Percentiles rank a stretch among this genome's conserved stretches.
phyloP scores from a whole-genome alignment of 2,113 vertebrate genomes.

The Crotophaga sulcirostris region DNA sequence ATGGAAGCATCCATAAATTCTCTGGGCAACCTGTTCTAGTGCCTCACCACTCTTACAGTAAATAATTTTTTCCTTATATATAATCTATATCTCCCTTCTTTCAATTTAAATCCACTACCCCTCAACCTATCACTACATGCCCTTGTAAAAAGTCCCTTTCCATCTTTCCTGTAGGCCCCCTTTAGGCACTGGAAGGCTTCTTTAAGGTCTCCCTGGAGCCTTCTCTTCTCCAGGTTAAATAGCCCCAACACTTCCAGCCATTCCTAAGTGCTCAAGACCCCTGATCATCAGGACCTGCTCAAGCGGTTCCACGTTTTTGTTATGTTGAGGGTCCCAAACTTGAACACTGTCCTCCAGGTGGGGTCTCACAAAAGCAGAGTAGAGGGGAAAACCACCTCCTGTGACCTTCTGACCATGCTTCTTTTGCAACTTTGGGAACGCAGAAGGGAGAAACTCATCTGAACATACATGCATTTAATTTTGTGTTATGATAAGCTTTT shows the following conservation, averaged over 20 bases:
- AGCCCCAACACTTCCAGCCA: not conserved
- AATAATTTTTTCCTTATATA: not conserved
- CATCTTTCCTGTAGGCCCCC: too few species aligned
- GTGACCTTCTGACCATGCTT: rapidly evolving
- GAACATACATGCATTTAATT: not conserved
- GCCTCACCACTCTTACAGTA: not conserved
- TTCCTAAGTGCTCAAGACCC: rapidly evolving
- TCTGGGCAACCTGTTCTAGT: not conserved
- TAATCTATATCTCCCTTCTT: not conserved
- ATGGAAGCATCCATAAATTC: rapidly evolving
- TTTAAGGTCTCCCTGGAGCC: rapidly evolving
- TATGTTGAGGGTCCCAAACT: rapidly evolving
- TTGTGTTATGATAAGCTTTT: not conserved
- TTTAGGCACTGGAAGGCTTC: not conserved
- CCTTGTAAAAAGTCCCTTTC: not conserved
- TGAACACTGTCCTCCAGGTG: not conserved
- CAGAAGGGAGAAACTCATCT: not conserved
- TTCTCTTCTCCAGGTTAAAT: not conserved
- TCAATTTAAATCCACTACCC: not conserved
- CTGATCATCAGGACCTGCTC: rapidly evolving
- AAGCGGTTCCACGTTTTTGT: not conserved
- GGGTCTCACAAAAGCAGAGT: rapidly evolving
- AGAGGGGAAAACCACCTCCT: rapidly evolving
- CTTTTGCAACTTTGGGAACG: not conserved
- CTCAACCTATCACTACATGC: rapidly evolving